These are phyloP conservation scores for Pogonus chalceus DNA, from an alignment of 1,140 invertebrate genomes.

Conservation along the genomic window DNA sequence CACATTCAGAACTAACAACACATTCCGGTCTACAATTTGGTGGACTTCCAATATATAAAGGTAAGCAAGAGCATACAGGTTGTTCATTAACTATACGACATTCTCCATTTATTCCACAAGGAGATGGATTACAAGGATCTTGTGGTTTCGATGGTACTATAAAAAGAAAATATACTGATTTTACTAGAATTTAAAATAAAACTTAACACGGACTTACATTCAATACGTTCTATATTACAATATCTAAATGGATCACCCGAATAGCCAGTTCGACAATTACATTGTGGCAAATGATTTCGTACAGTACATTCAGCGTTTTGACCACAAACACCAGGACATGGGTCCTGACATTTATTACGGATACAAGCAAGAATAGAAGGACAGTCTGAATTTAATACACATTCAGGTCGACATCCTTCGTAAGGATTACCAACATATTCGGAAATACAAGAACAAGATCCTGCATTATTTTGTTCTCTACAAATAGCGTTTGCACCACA, in stretches of 20 bases:
- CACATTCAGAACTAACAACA: constrained; percentile 36
- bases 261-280: constrained; percentile 44
- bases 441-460: constrained; percentile 55
- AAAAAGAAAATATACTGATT: constrained; percentile 19
- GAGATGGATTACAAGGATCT: constrained; percentile 39
- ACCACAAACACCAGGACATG: constrained; percentile 58
- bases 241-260: constrained; percentile 49
- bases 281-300: constrained; percentile 52
- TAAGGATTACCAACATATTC: constrained; percentile 49
- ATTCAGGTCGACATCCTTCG: constrained; percentile 45
- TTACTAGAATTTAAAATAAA: constrained; percentile 7
- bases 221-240: constrained; percentile 33
- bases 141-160: constrained; percentile 17
- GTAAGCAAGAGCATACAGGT: constrained; percentile 39
- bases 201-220: constrained; percentile 17
- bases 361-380: constrained; percentile 51
- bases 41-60: constrained; percentile 47
- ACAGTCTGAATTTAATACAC: constrained; percentile 51
- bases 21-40: constrained; percentile 38
- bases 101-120: constrained; percentile 46
- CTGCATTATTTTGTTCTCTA: constrained; percentile 47
- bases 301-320: constrained; percentile 48
- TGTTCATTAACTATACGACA: constrained; percentile 36
- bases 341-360: constrained; percentile 58
- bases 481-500: constrained; percentile 50